Base-by-base conservation (phyloP, 2,797 vertebrate genomes). In the Lophius americanus region DNA sequence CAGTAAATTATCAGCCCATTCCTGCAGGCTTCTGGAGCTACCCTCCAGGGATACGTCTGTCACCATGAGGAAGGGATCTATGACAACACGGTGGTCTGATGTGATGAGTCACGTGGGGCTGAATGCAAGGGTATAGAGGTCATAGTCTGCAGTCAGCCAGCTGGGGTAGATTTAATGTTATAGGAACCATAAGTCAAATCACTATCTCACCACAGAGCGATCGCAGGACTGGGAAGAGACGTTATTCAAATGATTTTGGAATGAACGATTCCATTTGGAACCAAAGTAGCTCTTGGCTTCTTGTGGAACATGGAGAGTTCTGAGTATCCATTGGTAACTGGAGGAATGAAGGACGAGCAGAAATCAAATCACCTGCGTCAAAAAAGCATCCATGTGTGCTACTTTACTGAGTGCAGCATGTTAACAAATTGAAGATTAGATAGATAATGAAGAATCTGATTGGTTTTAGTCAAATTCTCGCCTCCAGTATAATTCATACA, bases 301-400 rank as follows among this genome's bases (percentile, higher is more conserved):
- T 73, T 75, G 54, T 83, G 85, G 73, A 89, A 91, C 0, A 88
- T 2, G 3, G 91, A 86, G 7, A 85, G 90, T 51, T 90, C 85
- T 14, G 87, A 81, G 59, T 55, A 61, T 66, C 75, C 49, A 0
- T 14, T 44, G 61, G 53, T 76, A 46, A 86, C 46, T 50, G 83
- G 68, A 41, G 91, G 63, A 50, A 81, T 36, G 50, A 85, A 4
- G 32, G 66, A 49, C 14, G 73, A 50, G 44, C 76, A 64, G 38
- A 69, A 23, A 9, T 55, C 64, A 12, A 81, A 70, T 23, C 32
- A 68, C 10, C 36, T 75, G 38, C 8, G 36, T 23, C 54, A 4
- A 59, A 53, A 57, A 70, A 70, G 47, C 43, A 41, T 52, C 76
- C 50, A 4, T 51, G 67, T 41, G 23, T 0, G 23, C 35, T 62